Conservation (phyloP, 1,140 invertebrate genomes). For the Asbolus verrucosus region DNA sequence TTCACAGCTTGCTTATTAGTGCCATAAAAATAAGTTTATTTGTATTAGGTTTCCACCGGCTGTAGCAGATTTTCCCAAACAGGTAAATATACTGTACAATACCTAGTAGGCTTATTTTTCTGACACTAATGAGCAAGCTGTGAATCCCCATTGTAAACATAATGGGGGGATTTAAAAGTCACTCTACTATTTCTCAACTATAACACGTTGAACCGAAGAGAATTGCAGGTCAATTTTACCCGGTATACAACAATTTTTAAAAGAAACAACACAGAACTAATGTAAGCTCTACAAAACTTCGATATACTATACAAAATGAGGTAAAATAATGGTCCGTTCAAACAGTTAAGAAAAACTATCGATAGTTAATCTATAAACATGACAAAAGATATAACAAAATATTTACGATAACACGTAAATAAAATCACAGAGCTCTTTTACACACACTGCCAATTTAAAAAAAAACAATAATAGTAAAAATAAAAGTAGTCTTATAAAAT, state of each 20-base stretch:
- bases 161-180: too few species aligned
- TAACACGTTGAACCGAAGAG: conserved; percentile 30
- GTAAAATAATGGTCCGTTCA: conserved; percentile 50
- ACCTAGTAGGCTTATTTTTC: too few species aligned
- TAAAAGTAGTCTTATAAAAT: conserved; percentile 14
- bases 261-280: conserved; percentile 42
- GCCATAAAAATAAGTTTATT: too few species aligned
- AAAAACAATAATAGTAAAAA: conserved; percentile 29
- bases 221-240: conserved; percentile 16
- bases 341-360: conserved; percentile 30
- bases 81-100: too few species aligned
- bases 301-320: conserved; percentile 44
- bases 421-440: conserved; percentile 50
- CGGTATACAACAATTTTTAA: conserved; percentile 36
- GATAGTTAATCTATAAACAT: conserved; percentile 26
- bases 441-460: conserved; percentile 20
- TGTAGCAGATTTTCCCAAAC: too few species aligned
- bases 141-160: too few species aligned
- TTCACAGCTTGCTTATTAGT: too few species aligned
- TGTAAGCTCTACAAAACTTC: conserved; percentile 45
- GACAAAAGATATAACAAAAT: conserved; percentile 42
- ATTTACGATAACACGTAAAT: conserved; percentile 44
- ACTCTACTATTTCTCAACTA: too few species aligned
- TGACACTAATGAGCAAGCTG: too few species aligned
- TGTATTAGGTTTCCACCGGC: too few species aligned